Evolutionary conservation across 2,888 invertebrate species (phyloP).

Genomic region (Ophion slaviceki): DNA sequence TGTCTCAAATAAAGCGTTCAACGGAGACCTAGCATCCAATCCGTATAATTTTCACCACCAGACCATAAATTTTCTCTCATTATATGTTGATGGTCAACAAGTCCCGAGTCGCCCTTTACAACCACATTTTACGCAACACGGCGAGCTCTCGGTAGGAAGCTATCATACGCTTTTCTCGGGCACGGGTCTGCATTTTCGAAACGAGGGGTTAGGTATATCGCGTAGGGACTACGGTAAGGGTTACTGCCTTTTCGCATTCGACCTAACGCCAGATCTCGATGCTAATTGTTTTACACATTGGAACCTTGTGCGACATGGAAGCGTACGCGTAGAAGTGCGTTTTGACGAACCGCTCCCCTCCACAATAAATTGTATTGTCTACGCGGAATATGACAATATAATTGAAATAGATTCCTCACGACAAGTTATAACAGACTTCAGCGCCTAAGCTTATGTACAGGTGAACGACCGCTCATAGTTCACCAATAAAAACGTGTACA

Average conservation of each 20-base stretch:
- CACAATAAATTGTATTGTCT: too few relatives aligned
- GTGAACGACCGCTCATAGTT: too few relatives aligned
- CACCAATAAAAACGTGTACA: too few relatives aligned
- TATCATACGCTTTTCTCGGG: too few relatives aligned
- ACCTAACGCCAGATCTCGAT: not conserved
- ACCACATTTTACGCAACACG: not conserved
- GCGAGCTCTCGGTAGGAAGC: not conserved
- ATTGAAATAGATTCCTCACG: too few relatives aligned
- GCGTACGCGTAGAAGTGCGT: too few relatives aligned
- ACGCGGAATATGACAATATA: too few relatives aligned
- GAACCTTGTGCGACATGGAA: too few relatives aligned
- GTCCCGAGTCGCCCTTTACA: slow-evolving; percentile 34
- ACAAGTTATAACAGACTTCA: too few relatives aligned
- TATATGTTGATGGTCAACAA: slow-evolving; percentile 31
- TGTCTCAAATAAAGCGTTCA: slow-evolving; percentile 13
- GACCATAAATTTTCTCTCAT: slow-evolving; percentile 28
- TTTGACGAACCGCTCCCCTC: too few relatives aligned
- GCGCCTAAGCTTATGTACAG: too few relatives aligned
- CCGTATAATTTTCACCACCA: slow-evolving; percentile 26
- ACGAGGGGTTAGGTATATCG: not conserved
- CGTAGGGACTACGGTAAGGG: not conserved
- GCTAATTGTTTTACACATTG: not conserved
- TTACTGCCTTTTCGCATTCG: not conserved
- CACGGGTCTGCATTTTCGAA: not conserved
- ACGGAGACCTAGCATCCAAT: slow-evolving; percentile 9